Evolutionary conservation across 2,888 invertebrate genomes (phyloP).

Genomic region (Parnassius glacialis): DNA sequence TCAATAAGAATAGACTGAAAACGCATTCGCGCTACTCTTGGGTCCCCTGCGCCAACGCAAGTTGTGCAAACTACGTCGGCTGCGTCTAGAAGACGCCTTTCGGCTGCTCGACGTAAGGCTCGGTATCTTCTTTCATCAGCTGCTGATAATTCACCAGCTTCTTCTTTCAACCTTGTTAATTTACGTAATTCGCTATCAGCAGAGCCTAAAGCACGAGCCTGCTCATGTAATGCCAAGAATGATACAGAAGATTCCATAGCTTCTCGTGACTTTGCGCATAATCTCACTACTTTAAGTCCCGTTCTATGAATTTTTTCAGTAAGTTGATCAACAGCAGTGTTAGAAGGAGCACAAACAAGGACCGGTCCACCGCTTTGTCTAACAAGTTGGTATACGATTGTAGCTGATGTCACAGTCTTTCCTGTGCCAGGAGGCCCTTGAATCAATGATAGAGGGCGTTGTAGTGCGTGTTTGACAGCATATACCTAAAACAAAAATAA

Average conservation of each 20-base stretch:
- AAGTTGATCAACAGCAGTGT: conserved; percentile 99
- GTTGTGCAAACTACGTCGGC: conserved; percentile 99
- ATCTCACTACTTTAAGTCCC: conserved; percentile 94
- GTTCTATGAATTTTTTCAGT: conserved; percentile 99
- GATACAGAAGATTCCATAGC: conserved; percentile 99
- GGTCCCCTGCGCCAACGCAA: conserved; percentile 99
- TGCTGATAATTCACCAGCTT: conserved; percentile 97
- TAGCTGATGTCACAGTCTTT: conserved; percentile 99
- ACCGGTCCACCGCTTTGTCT: conserved; percentile 97
- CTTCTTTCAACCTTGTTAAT: conserved; percentile 97
- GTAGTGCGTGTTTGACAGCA: conserved; percentile 98
- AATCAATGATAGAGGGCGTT: conserved; percentile 96
- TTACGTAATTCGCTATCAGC: conserved; percentile 94
- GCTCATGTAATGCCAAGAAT: conserved; percentile 97
- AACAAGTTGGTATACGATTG: conserved; percentile 98
- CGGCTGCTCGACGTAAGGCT: conserved; percentile 93
- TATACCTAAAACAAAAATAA: conserved; percentile 84
- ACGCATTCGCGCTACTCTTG: conserved; percentile 93
- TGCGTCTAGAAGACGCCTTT: conserved; percentile 93
- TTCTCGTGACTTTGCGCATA: conserved; percentile 98
- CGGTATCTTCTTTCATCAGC: conserved; percentile 97
- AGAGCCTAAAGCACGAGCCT: conserved; percentile 96
- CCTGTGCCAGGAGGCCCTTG: conserved; percentile 99
- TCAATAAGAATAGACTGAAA: conserved; percentile 98
- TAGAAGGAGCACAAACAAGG: conserved; percentile 98